Base-by-base conservation (phyloP, 1,140 invertebrate species). In the Spodoptera frugiperda region DNA sequence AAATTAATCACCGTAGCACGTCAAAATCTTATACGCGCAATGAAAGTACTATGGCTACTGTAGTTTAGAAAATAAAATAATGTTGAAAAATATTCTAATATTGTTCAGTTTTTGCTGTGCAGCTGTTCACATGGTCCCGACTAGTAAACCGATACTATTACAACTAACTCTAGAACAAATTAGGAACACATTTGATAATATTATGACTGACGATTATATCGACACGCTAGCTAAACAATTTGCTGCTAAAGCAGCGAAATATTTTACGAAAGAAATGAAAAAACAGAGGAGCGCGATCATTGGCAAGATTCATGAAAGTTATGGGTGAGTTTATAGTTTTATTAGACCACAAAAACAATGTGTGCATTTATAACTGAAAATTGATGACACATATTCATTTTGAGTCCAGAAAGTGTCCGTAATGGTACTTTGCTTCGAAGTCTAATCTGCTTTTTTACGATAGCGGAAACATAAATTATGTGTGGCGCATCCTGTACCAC, bases 181-280 rank as follows among this genome's bases (percentile, higher is more conserved):
- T 49, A 76, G 81, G 8, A 67, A 80, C n/a, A 78, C 78, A 3
- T 81, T 89, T 17, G 77, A 76, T 19, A 78, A 82, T 8, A 53
- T 87, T n/a, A 55, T 79, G 2, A 68, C 73, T 14, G 63, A 83
- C 3, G 80, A 80, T 30, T 89, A 84, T 77, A 73, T 87, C 11
- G 80, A 80, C 53, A 55, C 78, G 19, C 59, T 89, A 21, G 83
- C 85, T 11, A 67, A 85, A 49, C 61, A 82, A 33, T 84, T 89
- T 39, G 84, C 87, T 0, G 44, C 76, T 1, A 86, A 84, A 48
- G 82, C 84, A 0, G 85, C 84, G 6, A 65, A 82, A 30, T 71
- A 82, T 70, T 85, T 85, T 63, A 53, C 87, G 5, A 76, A 81
- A 12, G 77, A 84, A 72, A 77, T 88, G 2, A 82, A 65, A 25